phyloP scores from a whole-genome alignment of 37 sponge, comb jelly and placozoan species.

The Ephydatia muelleri region DNA sequence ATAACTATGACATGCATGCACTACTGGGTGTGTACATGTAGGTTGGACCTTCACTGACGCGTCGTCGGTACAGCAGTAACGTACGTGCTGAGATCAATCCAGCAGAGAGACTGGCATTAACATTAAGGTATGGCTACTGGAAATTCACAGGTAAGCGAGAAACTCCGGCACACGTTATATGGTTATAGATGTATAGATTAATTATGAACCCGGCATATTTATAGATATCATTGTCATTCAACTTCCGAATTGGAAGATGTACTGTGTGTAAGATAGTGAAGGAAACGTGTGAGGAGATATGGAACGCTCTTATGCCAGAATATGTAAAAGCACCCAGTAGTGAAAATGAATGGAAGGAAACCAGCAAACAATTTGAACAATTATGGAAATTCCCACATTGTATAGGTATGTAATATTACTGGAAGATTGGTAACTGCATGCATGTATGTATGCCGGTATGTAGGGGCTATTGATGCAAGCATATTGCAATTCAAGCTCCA shows the following conservation, averaged over 20 bases:
- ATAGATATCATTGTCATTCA: conserved; percentile 45
- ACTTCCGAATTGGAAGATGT: conserved; percentile 47
- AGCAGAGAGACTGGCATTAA: conserved; percentile 47
- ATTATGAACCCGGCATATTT: not conserved
- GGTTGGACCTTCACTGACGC: not conserved
- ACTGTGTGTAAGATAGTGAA: conserved; percentile 45
- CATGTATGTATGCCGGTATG: no score
- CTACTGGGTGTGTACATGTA: no score
- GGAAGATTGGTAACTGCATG: no score
- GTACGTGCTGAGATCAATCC: conserved; percentile 7
- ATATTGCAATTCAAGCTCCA: conserved; percentile 38
- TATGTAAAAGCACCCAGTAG: conserved; percentile 20
- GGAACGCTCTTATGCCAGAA: conserved; percentile 31
- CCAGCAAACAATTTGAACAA: conserved; percentile 33
- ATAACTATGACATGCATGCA: no score
- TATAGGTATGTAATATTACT: not conserved
- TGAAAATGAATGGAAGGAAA: conserved; percentile 26
- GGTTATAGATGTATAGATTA: not conserved
- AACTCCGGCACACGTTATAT: not conserved
- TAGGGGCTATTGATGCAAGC: conserved; percentile 36
- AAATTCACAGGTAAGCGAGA: conserved; percentile 21
- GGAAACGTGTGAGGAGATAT: conserved; percentile 53
- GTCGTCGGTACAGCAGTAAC: not conserved
- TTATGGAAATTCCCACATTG: conserved; percentile 55
- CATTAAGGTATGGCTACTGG: conserved; percentile 49